These are phyloP conservation scores for Apeira syringaria DNA, from an alignment of 2,888 invertebrate species.

Conservation along the genomic window DNA sequence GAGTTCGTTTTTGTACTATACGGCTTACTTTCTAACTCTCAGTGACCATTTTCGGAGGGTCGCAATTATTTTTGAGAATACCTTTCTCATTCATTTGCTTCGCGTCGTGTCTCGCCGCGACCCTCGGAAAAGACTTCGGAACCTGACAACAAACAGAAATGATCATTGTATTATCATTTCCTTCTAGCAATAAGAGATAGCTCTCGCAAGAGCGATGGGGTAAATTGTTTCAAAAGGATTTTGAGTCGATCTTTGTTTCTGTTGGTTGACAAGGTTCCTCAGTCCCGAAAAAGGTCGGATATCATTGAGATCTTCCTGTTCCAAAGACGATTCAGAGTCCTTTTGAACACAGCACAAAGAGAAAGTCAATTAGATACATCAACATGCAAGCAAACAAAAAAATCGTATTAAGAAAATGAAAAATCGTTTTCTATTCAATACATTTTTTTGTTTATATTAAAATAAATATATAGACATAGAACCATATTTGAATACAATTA, in stretches of 20 bases:
- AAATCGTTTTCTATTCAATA: no score
- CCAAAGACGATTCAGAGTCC: slow-evolving; percentile 83
- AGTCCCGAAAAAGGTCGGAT: slow-evolving; percentile 59
- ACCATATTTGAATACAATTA: no score
- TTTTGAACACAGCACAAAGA: slow-evolving; percentile 73
- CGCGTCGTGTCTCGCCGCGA: slow-evolving; percentile 55
- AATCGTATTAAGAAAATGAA: no score
- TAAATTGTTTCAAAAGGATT: slow-evolving; percentile 78
- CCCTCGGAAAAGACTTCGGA: slow-evolving; percentile 78
- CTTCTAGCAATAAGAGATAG: slow-evolving; percentile 41
- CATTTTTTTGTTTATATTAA: no score
- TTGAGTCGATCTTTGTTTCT: slow-evolving; percentile 83
- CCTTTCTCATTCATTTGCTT: slow-evolving; percentile 53
- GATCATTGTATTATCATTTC: slow-evolving; percentile 81
- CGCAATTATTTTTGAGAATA: slow-evolving; percentile 30
- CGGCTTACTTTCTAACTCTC: slow-evolving; percentile 41
- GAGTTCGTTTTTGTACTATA: slow-evolving; percentile 34
- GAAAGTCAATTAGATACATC: slow-evolving; percentile 16
- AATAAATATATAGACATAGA: no score
- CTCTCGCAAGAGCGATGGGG: slow-evolving; percentile 33
- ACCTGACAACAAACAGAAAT: slow-evolving; percentile 85
- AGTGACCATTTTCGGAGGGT: slow-evolving; percentile 55
- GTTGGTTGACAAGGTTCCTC: slow-evolving; percentile 81
- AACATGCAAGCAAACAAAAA: no score
- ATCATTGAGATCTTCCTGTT: slow-evolving; percentile 53